Conservation (phyloP, 2,113 vertebrate genomes). For the Sinocyclocheilus anshuiensis region DNA sequence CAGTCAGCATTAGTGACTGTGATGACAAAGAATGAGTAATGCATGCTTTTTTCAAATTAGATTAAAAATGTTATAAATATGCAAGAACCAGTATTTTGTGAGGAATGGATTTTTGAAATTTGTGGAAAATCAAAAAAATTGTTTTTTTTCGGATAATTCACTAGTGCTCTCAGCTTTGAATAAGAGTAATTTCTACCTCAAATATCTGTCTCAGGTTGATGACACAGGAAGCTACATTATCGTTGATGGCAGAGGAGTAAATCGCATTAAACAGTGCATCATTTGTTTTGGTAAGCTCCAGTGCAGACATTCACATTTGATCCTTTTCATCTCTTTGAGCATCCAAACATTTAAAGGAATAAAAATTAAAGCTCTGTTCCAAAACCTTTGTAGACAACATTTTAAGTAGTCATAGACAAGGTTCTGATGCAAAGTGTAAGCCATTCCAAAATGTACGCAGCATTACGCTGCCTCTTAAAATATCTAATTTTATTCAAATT, state of each 20-base stretch:
- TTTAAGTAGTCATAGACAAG: too few species aligned
- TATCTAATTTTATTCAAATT: neutral
- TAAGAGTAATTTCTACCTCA: neutral
- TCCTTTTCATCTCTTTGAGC: neutral
- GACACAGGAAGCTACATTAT: constrained; percentile 71
- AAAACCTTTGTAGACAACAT: too few species aligned
- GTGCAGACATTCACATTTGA: neutral
- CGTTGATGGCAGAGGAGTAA: constrained; percentile 67
- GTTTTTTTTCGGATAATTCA: too few species aligned
- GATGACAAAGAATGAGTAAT: neutral
- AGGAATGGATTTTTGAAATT: too few species aligned
- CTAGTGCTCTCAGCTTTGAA: neutral
- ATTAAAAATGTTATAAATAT: neutral
- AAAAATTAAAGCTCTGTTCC: neutral
- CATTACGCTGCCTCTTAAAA: neutral
- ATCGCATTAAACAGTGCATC: constrained; percentile 69
- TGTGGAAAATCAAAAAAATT: too few species aligned
- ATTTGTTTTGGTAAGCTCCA: constrained; percentile 82
- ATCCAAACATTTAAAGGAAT: neutral
- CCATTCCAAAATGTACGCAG: neutral
- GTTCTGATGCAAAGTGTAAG: neutral
- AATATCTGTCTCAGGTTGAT: constrained; percentile 73
- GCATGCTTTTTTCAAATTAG: neutral
- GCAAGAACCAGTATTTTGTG: neutral
- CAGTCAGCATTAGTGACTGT: neutral